Percentiles rank a stretch among this genome's conserved stretches.
Conservation (phyloP, 2,888 invertebrate species). For the Sinopyrophorus schimmeli region DNA sequence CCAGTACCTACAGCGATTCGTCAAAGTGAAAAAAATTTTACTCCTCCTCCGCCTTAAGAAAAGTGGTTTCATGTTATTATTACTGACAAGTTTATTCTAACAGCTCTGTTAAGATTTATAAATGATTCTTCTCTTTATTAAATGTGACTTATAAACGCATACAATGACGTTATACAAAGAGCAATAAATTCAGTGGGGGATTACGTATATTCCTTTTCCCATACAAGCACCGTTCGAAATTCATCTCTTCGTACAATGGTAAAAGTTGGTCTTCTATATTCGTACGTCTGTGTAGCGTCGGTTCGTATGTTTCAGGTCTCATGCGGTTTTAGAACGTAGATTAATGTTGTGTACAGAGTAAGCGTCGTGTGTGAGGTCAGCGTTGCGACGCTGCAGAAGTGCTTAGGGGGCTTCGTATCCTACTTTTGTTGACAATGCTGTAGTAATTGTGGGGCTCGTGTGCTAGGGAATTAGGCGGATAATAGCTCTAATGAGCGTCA, state of each 20-base stretch:
- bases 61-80: constrained; percentile 15
- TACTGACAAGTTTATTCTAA: constrained; percentile 11
- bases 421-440: constrained; percentile 31
- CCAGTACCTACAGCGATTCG: no score
- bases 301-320: constrained; percentile 22
- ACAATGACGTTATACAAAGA: constrained; percentile 16
- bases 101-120: constrained; percentile 10
- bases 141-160: constrained; percentile 18
- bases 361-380: constrained; percentile 21
- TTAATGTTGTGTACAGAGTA: constrained; percentile 26
- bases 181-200: constrained; percentile 16
- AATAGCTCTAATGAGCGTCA: constrained; percentile 34
- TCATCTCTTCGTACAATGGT: constrained; percentile 21
- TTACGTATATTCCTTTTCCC: constrained; percentile 38
- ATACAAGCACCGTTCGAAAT: constrained; percentile 42
- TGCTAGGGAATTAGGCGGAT: constrained; percentile 32
- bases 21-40: no score
- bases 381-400: constrained; percentile 10
- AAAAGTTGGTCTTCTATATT: constrained; percentile 15
- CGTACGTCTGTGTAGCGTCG: constrained; percentile 15
- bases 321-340: constrained; percentile 30
- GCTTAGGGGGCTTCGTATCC: constrained; percentile 12
- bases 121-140: constrained; percentile 8
- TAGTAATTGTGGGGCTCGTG: constrained; percentile 32
- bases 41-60: no score